Base-by-base conservation (phyloP, 1,140 invertebrate genomes). In the Panagrolaimus sp. region DNA sequence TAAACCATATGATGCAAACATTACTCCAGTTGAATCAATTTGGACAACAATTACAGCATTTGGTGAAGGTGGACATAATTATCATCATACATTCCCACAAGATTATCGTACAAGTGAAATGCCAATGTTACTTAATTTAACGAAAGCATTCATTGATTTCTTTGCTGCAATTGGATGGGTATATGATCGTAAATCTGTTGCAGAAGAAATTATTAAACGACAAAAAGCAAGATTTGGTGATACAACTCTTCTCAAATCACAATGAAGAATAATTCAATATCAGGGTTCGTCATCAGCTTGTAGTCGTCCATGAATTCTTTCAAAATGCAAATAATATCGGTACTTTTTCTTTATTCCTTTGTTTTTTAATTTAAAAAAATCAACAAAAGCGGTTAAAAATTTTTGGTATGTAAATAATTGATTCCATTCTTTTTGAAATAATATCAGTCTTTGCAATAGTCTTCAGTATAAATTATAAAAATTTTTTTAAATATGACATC, bases 51-150 rank as follows among this genome's bases (percentile, higher is more conserved):
- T 76, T 16, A 63, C 72, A 7, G 72, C 74, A 14, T 68, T 76
- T 16, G 74, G 74, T 9, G 74, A 76, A 53, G 74, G 74, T 20
- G 74, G 74, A 14, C 74, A 76, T 51, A 76, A 76, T 53, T 96
- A 94, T 84, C 93, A 96, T 82, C 93, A 96, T 84, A 90, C 90
- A 0, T 96, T 96, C 85, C 93, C 94, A 0, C 91, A 91, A 88
- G 93, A 96, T 81, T 93, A 93, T 86, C 91, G 91, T 80, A 91
- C 91, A 0, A 89, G 89, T 1, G 92, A 96, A 76, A 85, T 79
- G 69, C 84, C 92, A 46, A 91, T 90, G 84, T 86, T 86, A 13
- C 83, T 89, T 13, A 96, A 96, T 79, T 85, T 90, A 51, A 92
- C 91, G 0, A 91, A 90, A 0, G 87, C 87, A 0, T 88, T 92